Conservation (phyloP, 1,140 invertebrate genomes). For the Drosophila elegans region DNA sequence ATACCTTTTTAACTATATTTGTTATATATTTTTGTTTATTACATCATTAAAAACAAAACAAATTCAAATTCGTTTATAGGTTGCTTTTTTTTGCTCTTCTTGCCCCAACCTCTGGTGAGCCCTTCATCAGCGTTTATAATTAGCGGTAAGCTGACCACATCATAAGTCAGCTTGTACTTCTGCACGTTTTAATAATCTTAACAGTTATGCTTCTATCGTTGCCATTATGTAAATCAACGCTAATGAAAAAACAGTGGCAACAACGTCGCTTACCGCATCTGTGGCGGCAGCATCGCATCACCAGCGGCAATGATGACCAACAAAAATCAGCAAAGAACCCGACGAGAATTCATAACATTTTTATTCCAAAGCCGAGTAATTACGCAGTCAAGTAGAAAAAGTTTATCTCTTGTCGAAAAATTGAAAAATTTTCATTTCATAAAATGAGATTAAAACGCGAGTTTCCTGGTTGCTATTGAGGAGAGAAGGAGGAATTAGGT, state of each 20-base stretch:
- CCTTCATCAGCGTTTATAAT: constrained; percentile 4
- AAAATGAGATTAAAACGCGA: constrained; percentile 81
- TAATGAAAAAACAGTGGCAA: constrained; percentile 58
- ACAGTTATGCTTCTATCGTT: constrained; percentile 59
- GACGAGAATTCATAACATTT: constrained; percentile 61
- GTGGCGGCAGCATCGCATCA: constrained; percentile 24
- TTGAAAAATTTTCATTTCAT: constrained; percentile 82
- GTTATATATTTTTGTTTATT: too few relatives aligned
- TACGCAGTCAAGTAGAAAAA: constrained; percentile 83
- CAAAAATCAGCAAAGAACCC: constrained; percentile 60
- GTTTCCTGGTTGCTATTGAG: constrained; percentile 4
- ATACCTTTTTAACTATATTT: too few relatives aligned
- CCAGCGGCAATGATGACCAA: constrained; percentile 34
- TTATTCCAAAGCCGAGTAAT: constrained; percentile 64
- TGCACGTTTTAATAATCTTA: constrained; percentile 74
- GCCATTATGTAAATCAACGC: constrained; percentile 78
- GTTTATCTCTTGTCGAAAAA: constrained; percentile 82
- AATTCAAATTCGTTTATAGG: neutral
- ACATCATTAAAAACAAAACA: too few relatives aligned
- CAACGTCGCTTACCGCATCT: constrained; percentile 23
- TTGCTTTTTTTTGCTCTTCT: neutral
- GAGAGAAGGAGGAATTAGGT: neutral
- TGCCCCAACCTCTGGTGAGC: neutral
- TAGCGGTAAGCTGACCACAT: constrained; percentile 53
- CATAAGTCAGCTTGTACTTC: constrained; percentile 59